These are phyloP conservation scores for Drosophila sechellia DNA, from an alignment of 1,140 invertebrate species.

Conservation along the genomic window DNA sequence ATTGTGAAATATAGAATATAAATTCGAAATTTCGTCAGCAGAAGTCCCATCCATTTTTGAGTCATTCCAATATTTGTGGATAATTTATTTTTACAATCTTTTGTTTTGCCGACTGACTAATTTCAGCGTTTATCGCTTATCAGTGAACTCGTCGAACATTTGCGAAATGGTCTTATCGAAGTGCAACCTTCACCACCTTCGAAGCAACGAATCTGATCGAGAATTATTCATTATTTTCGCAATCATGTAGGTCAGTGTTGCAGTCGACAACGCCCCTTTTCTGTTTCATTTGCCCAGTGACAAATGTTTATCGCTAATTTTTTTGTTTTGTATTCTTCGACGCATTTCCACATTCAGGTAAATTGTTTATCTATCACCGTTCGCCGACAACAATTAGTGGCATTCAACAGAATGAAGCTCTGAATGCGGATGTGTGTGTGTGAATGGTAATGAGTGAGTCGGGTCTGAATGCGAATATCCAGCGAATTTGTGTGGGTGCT, in stretches of 20 bases:
- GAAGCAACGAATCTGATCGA: neutral
- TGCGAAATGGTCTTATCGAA: constrained; percentile 19
- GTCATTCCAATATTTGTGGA: neutral
- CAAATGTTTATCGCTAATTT: constrained; percentile 45
- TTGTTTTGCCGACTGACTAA: constrained; percentile 29
- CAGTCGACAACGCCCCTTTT: neutral
- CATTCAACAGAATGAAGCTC: constrained; percentile 44
- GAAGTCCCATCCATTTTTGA: no score
- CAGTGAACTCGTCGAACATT: neutral
- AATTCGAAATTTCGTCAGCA: no score
- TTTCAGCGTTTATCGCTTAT: constrained; percentile 8
- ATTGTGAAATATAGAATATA: neutral
- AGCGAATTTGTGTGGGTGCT: constrained; percentile 12
- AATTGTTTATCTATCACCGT: constrained; percentile 53
- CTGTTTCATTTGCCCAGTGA: constrained; percentile 31
- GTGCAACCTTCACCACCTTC: constrained; percentile 13
- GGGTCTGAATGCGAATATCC: constrained; percentile 5
- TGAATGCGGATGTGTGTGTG: constrained; percentile 30
- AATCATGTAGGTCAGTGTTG: constrained; percentile 35
- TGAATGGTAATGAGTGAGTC: constrained; percentile 23
- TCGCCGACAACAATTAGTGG: constrained; percentile 45
- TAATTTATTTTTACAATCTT: constrained; percentile 7
- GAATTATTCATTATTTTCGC: neutral
- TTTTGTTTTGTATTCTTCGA: constrained; percentile 13
- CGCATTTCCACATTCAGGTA: constrained; percentile 8